Base-by-base conservation (phyloP, 2,113 vertebrate genomes). In the Donacobius atricapilla region DNA sequence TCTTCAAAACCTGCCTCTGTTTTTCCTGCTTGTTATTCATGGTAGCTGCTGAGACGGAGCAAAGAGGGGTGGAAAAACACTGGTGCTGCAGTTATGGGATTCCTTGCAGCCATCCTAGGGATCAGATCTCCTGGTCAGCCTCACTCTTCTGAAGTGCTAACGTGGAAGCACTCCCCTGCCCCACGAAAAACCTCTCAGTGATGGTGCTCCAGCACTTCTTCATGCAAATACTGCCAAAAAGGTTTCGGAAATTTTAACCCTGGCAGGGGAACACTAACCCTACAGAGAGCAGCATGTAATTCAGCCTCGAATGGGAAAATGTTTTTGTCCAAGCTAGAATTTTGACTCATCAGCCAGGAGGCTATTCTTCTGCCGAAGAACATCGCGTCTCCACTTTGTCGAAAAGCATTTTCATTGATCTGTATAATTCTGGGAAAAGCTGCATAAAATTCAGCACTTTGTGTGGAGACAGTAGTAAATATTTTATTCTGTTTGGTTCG, bases 1-100 rank as follows among this genome's bases (percentile, higher is more conserved):
- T 88, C 75, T 97, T 94, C 69, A 87, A 93, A 93, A 87, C 72
- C 64, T 94, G 94, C 64, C 72, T 91, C 93, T 97, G 96, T 96
- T 97, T 97, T 97, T 91, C 82, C 95, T 94, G 80, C 89, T 97
- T 96, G 96, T 95, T 97, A 94, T 97, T 94, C 91, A 91, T 77
- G 75, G 89, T 64, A 15, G 5, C 37, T 78, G 76, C 93, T 95
- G 63, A 94, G 75, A 86, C 44, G 50, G 44, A 96, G 83, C 20
- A 87, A 88, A 94, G 53, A 94, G 58, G 35, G 79, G 58, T 82
- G 73, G 65, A 92, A 95, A 89, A 91, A 89, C 51, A 92, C 96
- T 82, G 79, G 61, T 75, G 66, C 87, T 83, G 72, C 2, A 0
- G 75, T 71, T 90, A 16, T 3, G 13, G 50, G 33, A 82, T 93